Percentiles rank a stretch among this genome's conserved stretches.
Conservation (phyloP, 2,113 vertebrate genomes). For the Oreocharis arfaki region DNA sequence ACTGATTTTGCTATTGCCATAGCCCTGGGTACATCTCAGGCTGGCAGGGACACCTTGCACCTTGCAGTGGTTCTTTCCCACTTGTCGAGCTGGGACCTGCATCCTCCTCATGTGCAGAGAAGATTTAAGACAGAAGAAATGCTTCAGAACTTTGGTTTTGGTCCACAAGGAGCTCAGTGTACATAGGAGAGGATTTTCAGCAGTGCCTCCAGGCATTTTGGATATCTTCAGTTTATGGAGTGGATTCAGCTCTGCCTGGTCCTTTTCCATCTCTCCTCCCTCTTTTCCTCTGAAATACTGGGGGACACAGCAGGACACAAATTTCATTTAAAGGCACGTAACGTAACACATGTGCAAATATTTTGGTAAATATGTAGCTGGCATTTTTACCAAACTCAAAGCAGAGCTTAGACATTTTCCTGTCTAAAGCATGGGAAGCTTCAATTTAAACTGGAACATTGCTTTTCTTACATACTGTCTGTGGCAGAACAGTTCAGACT, state of each 20-base stretch:
- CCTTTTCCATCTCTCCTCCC: background rate
- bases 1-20: background rate
- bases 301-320: background rate
- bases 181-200: background rate
- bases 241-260: background rate
- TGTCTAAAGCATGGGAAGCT: background rate
- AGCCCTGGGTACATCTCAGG: background rate
- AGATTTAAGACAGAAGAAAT: background rate
- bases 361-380: background rate
- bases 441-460: background rate
- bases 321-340: background rate
- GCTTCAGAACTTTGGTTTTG: background rate
- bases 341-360: background rate
- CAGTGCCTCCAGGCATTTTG: background rate
- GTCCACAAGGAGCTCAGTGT: background rate
- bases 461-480: background rate
- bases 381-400: background rate
- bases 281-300: background rate
- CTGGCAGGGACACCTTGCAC: background rate
- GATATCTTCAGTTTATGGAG: background rate
- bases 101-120: background rate
- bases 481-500: background rate
- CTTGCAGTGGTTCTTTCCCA: background rate
- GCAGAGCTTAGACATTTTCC: background rate
- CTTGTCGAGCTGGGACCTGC: background rate